phyloP scores from a whole-genome alignment of 2,797 vertebrate species.

The Gymnoscopelus braueri region DNA sequence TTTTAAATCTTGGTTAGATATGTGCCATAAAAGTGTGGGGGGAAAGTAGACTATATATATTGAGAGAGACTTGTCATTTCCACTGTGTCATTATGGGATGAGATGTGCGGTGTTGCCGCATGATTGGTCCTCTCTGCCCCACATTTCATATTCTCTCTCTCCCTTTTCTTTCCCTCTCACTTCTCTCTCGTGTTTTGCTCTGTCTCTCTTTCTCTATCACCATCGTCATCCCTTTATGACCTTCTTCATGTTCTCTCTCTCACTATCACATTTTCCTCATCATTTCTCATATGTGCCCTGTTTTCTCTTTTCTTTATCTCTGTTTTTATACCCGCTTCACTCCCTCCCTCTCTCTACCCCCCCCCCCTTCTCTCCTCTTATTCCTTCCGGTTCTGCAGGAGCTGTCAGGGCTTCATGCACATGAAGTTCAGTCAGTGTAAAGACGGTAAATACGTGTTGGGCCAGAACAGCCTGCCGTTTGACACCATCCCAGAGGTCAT shows the following conservation, averaged over 20 bases:
- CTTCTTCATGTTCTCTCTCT: neutral
- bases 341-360: conserved; percentile 12
- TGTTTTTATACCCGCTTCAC: neutral
- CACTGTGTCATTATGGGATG: conserved; percentile 36
- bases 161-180: neutral
- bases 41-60: conserved; percentile 49
- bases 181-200: conserved; percentile 5
- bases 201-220: conserved; percentile 1
- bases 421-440: conserved; percentile 89
- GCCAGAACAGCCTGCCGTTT: conserved; percentile 91
- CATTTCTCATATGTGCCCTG: neutral
- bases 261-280: no score
- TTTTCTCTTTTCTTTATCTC: neutral
- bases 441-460: conserved; percentile 87
- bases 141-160: neutral
- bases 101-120: conserved; percentile 21
- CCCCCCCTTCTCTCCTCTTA: neutral
- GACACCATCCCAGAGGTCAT: conserved; percentile 89
- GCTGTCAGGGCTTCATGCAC: conserved; percentile 94
- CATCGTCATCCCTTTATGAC: conserved; percentile 1
- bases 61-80: conserved; percentile 42
- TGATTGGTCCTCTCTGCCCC: conserved; percentile 8
- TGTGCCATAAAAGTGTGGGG: conserved; percentile 32
- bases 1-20: conserved; percentile 52
- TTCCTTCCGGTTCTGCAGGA: conserved; percentile 73